phyloP scores from a whole-genome alignment of 2,113 vertebrate genomes.

The Tapirus terrestris region DNA sequence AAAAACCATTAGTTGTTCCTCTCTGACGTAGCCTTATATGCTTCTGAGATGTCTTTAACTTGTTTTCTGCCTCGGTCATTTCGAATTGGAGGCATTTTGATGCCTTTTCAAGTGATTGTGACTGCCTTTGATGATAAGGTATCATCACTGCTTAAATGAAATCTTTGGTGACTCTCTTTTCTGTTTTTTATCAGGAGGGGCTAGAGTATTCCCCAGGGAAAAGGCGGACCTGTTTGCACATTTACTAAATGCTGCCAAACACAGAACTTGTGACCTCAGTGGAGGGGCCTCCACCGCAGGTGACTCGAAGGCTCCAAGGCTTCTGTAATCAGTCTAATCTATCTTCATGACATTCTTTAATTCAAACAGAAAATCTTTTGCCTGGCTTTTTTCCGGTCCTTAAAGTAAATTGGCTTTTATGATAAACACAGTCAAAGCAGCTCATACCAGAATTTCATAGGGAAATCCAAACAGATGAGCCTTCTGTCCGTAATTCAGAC shows the following conservation, averaged over 20 bases:
- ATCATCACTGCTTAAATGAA: not conserved
- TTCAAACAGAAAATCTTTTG: not conserved
- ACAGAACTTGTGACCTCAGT: not conserved
- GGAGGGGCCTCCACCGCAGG: not conserved
- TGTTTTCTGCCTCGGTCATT: not conserved
- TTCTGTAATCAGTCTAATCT: not conserved
- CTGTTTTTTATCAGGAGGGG: not conserved
- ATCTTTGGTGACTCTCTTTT: not conserved
- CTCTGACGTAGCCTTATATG: not conserved
- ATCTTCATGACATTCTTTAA: not conserved
- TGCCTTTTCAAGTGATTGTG: not conserved
- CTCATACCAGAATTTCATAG: not conserved
- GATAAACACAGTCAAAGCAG: not conserved
- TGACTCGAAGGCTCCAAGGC: not conserved
- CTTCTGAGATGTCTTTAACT: not conserved
- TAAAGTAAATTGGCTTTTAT: not conserved
- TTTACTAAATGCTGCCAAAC: not conserved
- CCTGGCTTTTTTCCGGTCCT: not conserved
- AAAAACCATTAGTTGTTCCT: not conserved
- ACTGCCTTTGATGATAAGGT: not conserved
- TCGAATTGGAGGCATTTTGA: not conserved
- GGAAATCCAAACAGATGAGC: not conserved
- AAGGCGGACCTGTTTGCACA: not conserved
- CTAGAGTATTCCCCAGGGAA: not conserved
- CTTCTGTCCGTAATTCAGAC: not conserved